Evolutionary conservation across 2,888 invertebrate species (phyloP).

Genomic region (Liopterus haemorrhoidalis): DNA sequence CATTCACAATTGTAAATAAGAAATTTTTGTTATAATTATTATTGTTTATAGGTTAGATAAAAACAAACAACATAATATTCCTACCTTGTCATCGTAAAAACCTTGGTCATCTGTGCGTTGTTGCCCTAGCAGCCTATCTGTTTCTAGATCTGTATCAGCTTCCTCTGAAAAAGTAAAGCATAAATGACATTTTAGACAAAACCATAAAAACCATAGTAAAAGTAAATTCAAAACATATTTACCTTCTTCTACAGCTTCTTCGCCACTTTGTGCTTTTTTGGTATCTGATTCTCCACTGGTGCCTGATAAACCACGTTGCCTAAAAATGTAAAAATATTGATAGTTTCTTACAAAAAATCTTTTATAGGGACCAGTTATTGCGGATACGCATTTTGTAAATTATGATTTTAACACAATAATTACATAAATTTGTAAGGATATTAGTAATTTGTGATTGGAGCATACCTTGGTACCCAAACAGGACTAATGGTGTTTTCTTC

Average conservation of each 20-base stretch:
- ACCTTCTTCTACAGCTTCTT: conserved; percentile 53
- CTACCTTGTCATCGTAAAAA: conserved; percentile 82
- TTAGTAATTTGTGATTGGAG: conserved; percentile 16
- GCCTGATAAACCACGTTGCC: conserved; percentile 52
- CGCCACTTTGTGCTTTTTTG: conserved; percentile 62
- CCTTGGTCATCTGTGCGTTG: conserved; percentile 91
- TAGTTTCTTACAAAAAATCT: not conserved
- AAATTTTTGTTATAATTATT: not conserved
- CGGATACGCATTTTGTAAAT: not conserved
- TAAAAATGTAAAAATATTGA: conserved; percentile 36
- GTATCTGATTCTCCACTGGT: conserved; percentile 57
- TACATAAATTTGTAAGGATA: not conserved
- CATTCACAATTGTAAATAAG: no score
- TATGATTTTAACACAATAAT: not conserved
- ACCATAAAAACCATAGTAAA: not conserved
- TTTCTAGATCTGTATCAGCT: conserved; percentile 95
- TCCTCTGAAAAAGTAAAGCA: conserved; percentile 56
- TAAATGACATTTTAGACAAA: conserved; percentile 5
- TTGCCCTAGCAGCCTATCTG: conserved; percentile 91
- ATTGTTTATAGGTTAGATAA: not conserved
- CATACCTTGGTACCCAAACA: conserved; percentile 65
- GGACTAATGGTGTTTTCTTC: conserved; percentile 54
- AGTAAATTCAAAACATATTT: conserved; percentile 16
- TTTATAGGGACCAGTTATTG: conserved; percentile 1
- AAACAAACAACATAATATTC: conserved; percentile 22